Percentiles rank a stretch among this genome's conserved stretches.
These are phyloP conservation scores for Elysia chlorotica DNA, from an alignment of 1,140 invertebrate species.

Conservation along the genomic window DNA sequence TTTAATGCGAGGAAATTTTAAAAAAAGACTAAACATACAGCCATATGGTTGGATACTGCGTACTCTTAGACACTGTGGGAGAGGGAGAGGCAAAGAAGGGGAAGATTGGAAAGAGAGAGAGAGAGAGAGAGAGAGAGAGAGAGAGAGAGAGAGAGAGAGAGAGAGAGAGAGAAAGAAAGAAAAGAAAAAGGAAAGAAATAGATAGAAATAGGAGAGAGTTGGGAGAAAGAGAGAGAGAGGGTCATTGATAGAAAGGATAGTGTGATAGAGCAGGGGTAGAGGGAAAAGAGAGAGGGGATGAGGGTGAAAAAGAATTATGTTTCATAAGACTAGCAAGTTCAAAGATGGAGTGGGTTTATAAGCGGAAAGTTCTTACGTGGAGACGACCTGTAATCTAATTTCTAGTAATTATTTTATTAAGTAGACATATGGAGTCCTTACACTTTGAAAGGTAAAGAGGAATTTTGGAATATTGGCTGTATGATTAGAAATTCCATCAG, in stretches of 20 bases:
- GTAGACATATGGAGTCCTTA: no score
- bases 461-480: no score
- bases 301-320: not conserved
- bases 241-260: not conserved
- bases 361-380: no score
- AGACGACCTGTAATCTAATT: not conserved
- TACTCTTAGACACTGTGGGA: no score
- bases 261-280: not conserved
- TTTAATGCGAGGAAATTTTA: no score
- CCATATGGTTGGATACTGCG: no score
- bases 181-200: not conserved
- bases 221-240: not conserved
- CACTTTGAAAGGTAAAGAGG: no score
- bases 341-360: not conserved
- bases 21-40: no score
- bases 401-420: not conserved
- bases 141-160: conserved; percentile 4
- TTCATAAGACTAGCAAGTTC: not conserved
- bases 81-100: conserved; percentile 7
- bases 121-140: conserved; percentile 53
- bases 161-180: not conserved
- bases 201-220: not conserved
- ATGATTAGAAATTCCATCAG: no score
- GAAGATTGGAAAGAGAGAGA: conserved; percentile 44
- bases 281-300: no score